phyloP scores from a whole-genome alignment of 2,888 invertebrate genomes.

The Pollenia angustigena region DNA sequence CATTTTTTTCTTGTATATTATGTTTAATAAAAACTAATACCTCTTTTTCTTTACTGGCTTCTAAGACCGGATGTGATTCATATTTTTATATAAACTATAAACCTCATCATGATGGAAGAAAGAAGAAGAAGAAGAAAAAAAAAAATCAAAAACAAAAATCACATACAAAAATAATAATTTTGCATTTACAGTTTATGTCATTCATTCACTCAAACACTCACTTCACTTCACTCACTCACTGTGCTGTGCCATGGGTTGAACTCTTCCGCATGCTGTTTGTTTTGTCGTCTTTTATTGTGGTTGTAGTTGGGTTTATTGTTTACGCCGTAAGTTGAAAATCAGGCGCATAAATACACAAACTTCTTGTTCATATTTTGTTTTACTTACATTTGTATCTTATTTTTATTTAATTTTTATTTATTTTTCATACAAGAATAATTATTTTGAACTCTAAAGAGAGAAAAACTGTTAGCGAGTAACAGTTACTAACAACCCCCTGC shows the following conservation, averaged over 20 bases:
- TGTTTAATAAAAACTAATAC: conserved; percentile 32
- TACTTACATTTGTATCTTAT: no score
- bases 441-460: conserved; percentile 35
- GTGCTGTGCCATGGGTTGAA: conserved; percentile 52
- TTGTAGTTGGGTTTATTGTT: neutral
- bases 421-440: conserved; percentile 36
- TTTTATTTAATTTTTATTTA: conserved; percentile 24
- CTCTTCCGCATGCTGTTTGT: conserved; percentile 67
- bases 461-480: conserved; percentile 2
- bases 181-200: conserved; percentile 56
- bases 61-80: conserved; percentile 73
- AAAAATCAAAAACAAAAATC: conserved; percentile 50
- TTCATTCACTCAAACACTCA: conserved; percentile 1
- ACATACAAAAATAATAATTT: conserved; percentile 55
- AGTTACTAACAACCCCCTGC: neutral
- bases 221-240: neutral
- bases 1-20: conserved; percentile 40
- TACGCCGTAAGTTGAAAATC: conserved; percentile 6
- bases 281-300: conserved; percentile 34
- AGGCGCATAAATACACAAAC: neutral
- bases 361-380: no score
- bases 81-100: conserved; percentile 42
- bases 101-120: conserved; percentile 53
- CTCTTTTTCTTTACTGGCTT: conserved; percentile 59
- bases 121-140: conserved; percentile 27